Base-by-base conservation (phyloP, 30 jellyfish, hydroid and myxozoan genomes). In the Aurelia coerulea region DNA sequence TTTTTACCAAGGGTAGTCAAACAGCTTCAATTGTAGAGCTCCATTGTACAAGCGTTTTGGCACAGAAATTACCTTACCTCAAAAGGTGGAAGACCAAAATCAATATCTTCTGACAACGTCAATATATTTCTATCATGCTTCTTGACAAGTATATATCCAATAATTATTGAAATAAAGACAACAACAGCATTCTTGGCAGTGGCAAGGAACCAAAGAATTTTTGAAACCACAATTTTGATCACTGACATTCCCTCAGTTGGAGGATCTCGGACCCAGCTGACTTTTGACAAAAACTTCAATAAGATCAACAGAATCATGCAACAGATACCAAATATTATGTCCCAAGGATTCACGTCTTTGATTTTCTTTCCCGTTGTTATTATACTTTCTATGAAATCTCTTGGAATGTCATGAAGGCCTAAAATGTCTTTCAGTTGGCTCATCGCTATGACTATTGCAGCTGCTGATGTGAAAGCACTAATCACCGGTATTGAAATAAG, bases 401-500 rank as follows among this genome's bases (percentile, higher is more conserved):
- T 68, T 33, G 97, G 92, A 37, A 82, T 81, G 42, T 74, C 62
- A 19, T 88, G 85, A 41, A 88, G 76, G 33, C 99, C 99, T 32
- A 84, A 68, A 18, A 85, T 53, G 60, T 79, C 87, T 62, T 91
- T 91, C 34, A 95, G 32, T 80, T 95, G 98, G 53, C 97, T 84
- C 72, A 66, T 65, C 1, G 97, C 99, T 3, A 95, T 95, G 11
- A 92, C 89, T 8, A 95, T 58, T 15, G 98, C 98, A 16, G 97
- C 98, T 0, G 97, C 98, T 14, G 98, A 80, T 13, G 97, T 90
- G 56, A 90, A 95, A 5, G 96, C 99, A 73, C 94, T 66, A 13
- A 95, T 78, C 2, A 95, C 99, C 3, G 98, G 98, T 8, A 78
- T 70, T 15, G 99, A 90, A 10, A 95, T 91, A 73, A 90, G 87